Conservation (phyloP, 2,888 invertebrate genomes). For the Cephonodes hylas region DNA sequence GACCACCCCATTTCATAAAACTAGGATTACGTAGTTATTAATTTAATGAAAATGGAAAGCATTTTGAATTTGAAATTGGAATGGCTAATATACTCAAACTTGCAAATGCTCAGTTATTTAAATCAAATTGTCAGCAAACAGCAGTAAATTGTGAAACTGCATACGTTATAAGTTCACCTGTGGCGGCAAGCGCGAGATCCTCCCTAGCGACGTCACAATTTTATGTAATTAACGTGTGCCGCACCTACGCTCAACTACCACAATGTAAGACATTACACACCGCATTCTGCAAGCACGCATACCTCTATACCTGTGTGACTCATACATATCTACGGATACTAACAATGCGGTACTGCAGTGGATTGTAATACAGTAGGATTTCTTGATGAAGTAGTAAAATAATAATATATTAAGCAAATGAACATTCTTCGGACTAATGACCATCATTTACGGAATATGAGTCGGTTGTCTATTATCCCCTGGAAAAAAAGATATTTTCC, state of each 20-base stretch:
- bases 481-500: too few relatives aligned
- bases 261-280: conserved; percentile 7
- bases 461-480: too few relatives aligned
- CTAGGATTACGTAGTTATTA: too few relatives aligned
- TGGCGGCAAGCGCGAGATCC: conserved; percentile 41
- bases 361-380: neutral
- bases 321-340: neutral
- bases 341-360: too few relatives aligned
- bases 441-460: too few relatives aligned
- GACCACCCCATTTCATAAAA: too few relatives aligned
- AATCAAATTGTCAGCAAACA: conserved; percentile 39
- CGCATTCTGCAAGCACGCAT: neutral
- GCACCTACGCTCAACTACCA: conserved; percentile 27
- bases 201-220: conserved; percentile 65
- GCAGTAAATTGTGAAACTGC: conserved; percentile 50
- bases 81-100: neutral
- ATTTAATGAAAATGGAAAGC: too few relatives aligned
- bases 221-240: conserved; percentile 66
- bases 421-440: too few relatives aligned
- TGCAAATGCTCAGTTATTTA: conserved; percentile 6
- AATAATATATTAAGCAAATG: too few relatives aligned
- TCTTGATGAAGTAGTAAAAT: neutral
- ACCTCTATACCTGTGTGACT: neutral
- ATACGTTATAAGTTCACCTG: conserved; percentile 52
- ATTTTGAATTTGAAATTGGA: neutral